Conservation (phyloP, 2,113 vertebrate genomes). For the Rostratula benghalensis region DNA sequence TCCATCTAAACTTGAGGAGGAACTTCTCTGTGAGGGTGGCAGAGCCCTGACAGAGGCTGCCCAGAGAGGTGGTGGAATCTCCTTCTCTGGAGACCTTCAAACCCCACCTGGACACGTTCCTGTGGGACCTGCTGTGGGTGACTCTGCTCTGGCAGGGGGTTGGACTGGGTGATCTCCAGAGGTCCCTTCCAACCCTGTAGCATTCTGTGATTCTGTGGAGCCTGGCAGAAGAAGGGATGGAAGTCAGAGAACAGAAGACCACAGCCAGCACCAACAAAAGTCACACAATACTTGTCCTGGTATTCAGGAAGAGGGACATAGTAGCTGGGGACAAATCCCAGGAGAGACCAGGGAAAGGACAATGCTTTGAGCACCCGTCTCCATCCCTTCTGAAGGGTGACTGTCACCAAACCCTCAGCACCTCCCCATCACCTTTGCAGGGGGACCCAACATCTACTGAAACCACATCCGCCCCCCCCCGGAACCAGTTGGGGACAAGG, state of each 20-base stretch:
- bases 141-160: too few species aligned
- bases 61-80: too few species aligned
- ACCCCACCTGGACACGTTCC: too few species aligned
- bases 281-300: accelerated
- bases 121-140: too few species aligned
- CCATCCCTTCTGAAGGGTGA: too few species aligned
- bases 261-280: not conserved
- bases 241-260: not conserved
- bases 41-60: too few species aligned
- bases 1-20: too few species aligned
- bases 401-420: not conserved
- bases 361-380: not conserved
- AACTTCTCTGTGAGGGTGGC: too few species aligned
- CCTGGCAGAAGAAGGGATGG: not conserved
- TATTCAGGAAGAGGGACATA: not conserved
- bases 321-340: not conserved
- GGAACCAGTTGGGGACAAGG: not conserved
- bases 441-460: not conserved
- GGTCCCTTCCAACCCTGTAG: too few species aligned
- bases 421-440: not conserved
- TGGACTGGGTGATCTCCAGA: too few species aligned
- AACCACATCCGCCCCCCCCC: not conserved
- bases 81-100: too few species aligned
- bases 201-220: not conserved
- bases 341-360: not conserved